phyloP scores from a whole-genome alignment of 2,888 invertebrate species.

The Gymnoscelis rufifasciata region DNA sequence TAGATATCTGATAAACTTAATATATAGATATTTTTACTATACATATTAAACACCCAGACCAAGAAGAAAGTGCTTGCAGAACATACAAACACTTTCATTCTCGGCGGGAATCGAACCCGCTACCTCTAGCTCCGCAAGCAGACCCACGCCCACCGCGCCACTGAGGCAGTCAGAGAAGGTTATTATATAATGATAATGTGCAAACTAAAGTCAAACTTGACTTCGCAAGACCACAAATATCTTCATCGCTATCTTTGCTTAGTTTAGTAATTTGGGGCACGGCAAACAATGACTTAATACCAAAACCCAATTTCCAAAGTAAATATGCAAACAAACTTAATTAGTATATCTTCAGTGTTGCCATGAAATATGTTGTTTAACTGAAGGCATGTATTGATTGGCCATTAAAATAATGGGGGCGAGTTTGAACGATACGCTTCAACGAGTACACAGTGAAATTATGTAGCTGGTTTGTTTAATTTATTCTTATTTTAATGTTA shows the following conservation, averaged over 20 bases:
- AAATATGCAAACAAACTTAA: constrained; percentile 72
- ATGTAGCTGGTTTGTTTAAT: constrained; percentile 1
- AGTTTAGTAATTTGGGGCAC: constrained; percentile 45
- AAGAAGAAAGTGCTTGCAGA: too few species aligned
- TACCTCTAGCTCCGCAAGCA: too few species aligned
- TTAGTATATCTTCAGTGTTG: constrained; percentile 56
- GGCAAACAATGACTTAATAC: constrained; percentile 62
- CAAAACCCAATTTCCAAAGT: constrained; percentile 65
- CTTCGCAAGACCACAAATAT: not conserved
- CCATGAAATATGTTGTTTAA: constrained; percentile 61
- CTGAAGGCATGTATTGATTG: constrained; percentile 67
- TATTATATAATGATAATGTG: too few species aligned
- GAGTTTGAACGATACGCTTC: constrained; percentile 59
- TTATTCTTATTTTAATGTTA: too few species aligned
- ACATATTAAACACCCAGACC: too few species aligned
- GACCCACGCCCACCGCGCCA: too few species aligned
- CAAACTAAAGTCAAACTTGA: not conserved
- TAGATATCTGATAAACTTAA: too few species aligned
- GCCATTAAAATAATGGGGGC: constrained; percentile 67
- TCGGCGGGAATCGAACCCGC: too few species aligned
- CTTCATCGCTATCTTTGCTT: not conserved
- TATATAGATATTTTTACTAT: too few species aligned
- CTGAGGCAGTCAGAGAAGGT: too few species aligned
- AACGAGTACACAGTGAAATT: constrained; percentile 29
- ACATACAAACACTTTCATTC: too few species aligned